Evolutionary conservation across 2,797 vertebrate genomes (phyloP), one percentile per base, ranked within the genome.

Genomic region (Apogon hyalosoma): DNA sequence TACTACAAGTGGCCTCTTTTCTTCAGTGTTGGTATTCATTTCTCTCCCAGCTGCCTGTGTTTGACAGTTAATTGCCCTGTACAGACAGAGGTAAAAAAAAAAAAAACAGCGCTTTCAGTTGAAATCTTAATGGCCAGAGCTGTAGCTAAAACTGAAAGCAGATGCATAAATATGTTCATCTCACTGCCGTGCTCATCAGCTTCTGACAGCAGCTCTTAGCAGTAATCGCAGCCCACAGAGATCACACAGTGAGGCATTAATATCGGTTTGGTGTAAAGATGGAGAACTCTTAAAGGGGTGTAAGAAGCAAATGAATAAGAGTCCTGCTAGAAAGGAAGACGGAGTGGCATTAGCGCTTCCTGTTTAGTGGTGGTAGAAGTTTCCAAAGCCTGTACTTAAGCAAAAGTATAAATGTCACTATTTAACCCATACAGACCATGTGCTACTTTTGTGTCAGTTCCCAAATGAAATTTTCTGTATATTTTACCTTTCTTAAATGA

Each of bases 181-280:
- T 56, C 9, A 31, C 68, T 59, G 61, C 52, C 33, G 54, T 45
- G 68, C 63, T 64, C 66, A 54, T 80, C 67, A 51, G 62, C 70
- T 18, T 36, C 54, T 78, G 75, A 82, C 77, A 81, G 77, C 64
- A 12, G 46, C 39, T 61, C 69, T 78, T 60, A 45, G 13, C 69
- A 52, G 81, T 86, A 79, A 77, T 70, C 63, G 54, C 3, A 59
- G 61, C 41, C 61, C 3, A 3, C 8, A 45, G 57, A 64, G 74
- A 77, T 83, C 65, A 73, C 40, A 59, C 38, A 52, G 42, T 18
- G 68, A 68, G 16, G 55, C 39, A 15, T 53, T 61, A 42, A 71
- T 46, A 63, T 69, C 42, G 5, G 52, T 61, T 73, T 31, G 24
- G 16, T 41, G 43, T 52, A 36, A 57, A 69, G 56, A 69, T 7